A percentile compares a stretch with the other conserved stretches of the same genome.
phyloP scores from a whole-genome alignment of 2,113 vertebrate species.

The Hepsetus odoe region DNA sequence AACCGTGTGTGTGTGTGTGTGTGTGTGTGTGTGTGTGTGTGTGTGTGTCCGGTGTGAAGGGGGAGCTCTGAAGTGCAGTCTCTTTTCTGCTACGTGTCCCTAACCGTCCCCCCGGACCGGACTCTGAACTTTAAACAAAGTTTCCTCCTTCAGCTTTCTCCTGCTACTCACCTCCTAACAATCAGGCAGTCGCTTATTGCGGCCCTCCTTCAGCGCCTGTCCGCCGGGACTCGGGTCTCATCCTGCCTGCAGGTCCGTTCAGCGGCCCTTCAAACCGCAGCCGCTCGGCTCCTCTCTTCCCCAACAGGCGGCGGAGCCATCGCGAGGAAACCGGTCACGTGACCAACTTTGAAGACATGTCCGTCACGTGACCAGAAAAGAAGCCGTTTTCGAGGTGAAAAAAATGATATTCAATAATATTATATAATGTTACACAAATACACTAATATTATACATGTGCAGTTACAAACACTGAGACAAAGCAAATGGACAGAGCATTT shows the following conservation, averaged over 20 bases:
- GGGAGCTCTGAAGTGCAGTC: conserved; percentile 3
- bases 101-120: background rate
- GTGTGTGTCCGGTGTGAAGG: too few species aligned
- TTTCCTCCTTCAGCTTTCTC: background rate
- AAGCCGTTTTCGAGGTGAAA: too few species aligned
- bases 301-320: too few species aligned
- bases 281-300: too few species aligned
- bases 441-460: too few species aligned
- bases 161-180: conserved; percentile 9
- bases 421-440: too few species aligned
- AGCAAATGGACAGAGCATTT: too few species aligned
- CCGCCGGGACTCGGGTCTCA: too few species aligned
- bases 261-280: background rate
- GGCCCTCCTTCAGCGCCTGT: background rate
- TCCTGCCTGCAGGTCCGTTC: background rate
- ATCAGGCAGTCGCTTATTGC: background rate
- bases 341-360: background rate
- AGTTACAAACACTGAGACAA: too few species aligned
- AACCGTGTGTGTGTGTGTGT: too few species aligned
- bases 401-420: too few species aligned
- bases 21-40: too few species aligned
- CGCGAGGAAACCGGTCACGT: conserved; percentile 2
- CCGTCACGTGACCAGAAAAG: conserved; percentile 14
- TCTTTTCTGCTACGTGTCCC: background rate
- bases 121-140: background rate